Base-by-base conservation (phyloP, 2,113 vertebrate genomes). In the Pomatorhinus ruficollis region DNA sequence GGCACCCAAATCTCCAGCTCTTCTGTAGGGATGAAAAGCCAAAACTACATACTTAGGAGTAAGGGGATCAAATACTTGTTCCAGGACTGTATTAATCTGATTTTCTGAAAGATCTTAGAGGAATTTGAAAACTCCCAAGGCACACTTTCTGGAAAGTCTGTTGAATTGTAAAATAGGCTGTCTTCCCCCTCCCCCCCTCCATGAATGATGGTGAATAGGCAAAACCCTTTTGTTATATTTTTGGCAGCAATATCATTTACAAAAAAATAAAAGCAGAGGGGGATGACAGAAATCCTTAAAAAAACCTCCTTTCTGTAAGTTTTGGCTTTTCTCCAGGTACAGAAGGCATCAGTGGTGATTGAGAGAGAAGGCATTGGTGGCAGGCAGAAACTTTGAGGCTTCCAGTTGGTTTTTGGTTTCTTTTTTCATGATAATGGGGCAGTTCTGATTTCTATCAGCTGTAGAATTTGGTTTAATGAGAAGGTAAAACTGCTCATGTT, bases 121-220 rank as follows among this genome's bases (percentile, higher is more conserved):
- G 44, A 68, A 50, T 64, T 33, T 35, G 52, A 66, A 89, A 88
- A 15, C 6, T 88, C n/a, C 10, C 3, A 56, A 27, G 33, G 23
- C 25, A 53, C 13, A 42, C 12, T 35, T 68, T 83, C 81, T 82
- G 20, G 13, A 45, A 59, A 79, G 16, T 18, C 23, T 78, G 15
- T 35, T 33, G 33, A 81, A 49, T 10, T 69, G 24, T 53, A 78
- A 66, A 23, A n/a, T 3, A 28, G 64, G 10, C 21, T 68, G 11
- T 24, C 17, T 4, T 54, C 4, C 23, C 4, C 23, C 12, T 12
- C 6, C 6, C 5, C 2, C 4, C 2, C 4, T 3, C 57, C 15
- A 5, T 25, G 13, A 45, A 25, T 57, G 40, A 45, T 9, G 25
- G 5, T 40, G 28, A 66, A 66, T 53, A 83, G 68, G 12, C 39